Evolutionary conservation across 2,888 invertebrate species (phyloP), one percentile per base, ranked within the genome.

Genomic region (Diploptera punctata): DNA sequence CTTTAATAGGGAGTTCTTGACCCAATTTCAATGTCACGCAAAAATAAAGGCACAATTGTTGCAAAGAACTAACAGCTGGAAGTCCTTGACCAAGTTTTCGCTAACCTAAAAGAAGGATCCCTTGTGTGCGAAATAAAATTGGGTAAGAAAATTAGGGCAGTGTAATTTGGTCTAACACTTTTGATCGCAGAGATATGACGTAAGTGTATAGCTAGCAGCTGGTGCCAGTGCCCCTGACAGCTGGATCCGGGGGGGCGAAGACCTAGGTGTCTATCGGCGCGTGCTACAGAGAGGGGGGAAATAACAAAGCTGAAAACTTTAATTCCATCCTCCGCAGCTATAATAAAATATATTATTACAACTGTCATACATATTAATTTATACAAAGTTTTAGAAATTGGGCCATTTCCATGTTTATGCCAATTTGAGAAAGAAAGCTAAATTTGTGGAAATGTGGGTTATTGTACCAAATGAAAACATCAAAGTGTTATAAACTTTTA

Each of bases 201-300:
- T 57, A 57, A 57, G n/a, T 57, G 26, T 29, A 13, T 13, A 10
- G n/a, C 3, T 26, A 24, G 65, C 65, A 65, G 65, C 44, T 65
- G 47, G 65, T 65, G 65, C 43, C 44, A 24, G 21, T 21, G 21
- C 38, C 43, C 62, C 61, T 43, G 65, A 44, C 65, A 65, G 65
- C 65, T 65, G 65, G 65, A 65, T 65, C 65, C 65, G 65, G 65
- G 47, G 65, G 65, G n/a, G 65, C 65, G 65, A 65, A 65, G 65
- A 65, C 65, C 65, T 65, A 65, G 65, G 65, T 65, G 65, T 65
- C 47, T 65, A 65, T 57, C 43, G 61, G 65, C 65, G 65, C 65
- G 65, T 65, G 65, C 65, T 44, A 29, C n/a, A 24, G 16, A 21
- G n/a, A 29, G 57, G 57, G 57, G 16, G 57, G 57, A 29, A 29